phyloP scores from a whole-genome alignment of 2,797 vertebrate species.

The Poeciliopsis paucimaculata region DNA sequence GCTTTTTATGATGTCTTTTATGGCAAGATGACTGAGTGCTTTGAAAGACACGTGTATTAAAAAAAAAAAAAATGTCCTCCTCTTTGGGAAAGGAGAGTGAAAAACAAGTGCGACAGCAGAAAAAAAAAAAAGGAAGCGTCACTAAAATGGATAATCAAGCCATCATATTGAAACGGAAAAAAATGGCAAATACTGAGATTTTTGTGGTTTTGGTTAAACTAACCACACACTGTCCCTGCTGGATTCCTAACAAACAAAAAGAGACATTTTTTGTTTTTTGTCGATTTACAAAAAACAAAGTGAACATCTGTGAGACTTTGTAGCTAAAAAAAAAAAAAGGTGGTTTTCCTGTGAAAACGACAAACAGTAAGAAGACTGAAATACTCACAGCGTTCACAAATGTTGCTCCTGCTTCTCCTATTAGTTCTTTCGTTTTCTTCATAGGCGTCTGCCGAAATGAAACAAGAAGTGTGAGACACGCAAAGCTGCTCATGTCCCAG shows the following conservation, averaged over 20 bases:
- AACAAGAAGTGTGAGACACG: not conserved
- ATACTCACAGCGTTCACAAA: conserved; percentile 81
- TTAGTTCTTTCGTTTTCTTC: conserved; percentile 77
- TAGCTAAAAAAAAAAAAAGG: not conserved
- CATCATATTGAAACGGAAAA: not conserved
- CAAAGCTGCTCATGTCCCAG: not conserved
- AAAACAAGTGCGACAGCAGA: conserved; percentile 1
- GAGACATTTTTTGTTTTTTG: not conserved
- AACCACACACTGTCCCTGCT: not conserved
- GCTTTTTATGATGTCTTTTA: not conserved
- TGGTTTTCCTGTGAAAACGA: not conserved
- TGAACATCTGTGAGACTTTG: not conserved
- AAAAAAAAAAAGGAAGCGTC: conserved; percentile 2
- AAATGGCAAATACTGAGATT: not conserved
- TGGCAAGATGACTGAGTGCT: not conserved
- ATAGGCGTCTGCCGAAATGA: conserved; percentile 75
- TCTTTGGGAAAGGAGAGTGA: not conserved
- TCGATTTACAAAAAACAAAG: not conserved
- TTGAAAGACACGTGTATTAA: not conserved
- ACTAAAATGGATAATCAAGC: not conserved
- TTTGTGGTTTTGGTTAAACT: not conserved
- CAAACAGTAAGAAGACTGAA: not conserved
- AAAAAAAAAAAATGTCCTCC: not conserved
- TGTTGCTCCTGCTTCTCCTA: conserved; percentile 79
- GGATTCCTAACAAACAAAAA: not conserved